phyloP scores from a whole-genome alignment of 2,113 vertebrate species.

The Promerops cafer region DNA sequence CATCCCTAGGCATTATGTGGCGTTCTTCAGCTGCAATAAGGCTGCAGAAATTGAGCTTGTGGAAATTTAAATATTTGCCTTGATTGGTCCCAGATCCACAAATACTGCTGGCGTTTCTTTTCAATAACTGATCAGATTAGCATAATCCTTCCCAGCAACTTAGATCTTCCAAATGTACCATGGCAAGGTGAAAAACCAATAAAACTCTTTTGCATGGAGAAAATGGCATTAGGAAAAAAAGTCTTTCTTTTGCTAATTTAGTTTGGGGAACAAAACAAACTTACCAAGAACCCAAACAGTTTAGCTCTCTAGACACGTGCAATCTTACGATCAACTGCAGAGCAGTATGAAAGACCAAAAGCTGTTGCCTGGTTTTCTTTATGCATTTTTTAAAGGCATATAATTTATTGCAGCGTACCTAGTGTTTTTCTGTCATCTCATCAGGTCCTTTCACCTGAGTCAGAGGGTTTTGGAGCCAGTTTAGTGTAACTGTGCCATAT shows the following conservation, averaged over 20 bases:
- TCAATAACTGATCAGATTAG: constrained; percentile 4
- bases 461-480: constrained; percentile 6
- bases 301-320: not conserved
- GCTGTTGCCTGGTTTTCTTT: not conserved
- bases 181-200: not conserved
- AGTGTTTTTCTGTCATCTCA: not conserved
- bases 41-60: constrained; percentile 1
- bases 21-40: not conserved
- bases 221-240: not conserved
- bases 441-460: not conserved
- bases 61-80: constrained; percentile 1
- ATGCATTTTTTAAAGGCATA: not conserved
- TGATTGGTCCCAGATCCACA: not conserved
- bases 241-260: not conserved
- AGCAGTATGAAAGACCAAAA: not conserved
- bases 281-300: not conserved
- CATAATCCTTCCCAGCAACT: not conserved
- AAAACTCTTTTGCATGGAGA: not conserved
- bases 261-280: not conserved
- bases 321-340: not conserved
- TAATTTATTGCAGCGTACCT: not conserved
- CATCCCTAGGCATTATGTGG: not conserved
- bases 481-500: constrained; percentile 56
- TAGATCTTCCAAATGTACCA: not conserved
- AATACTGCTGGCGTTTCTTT: not conserved